These are phyloP conservation scores for Mythimna ferrago DNA, from an alignment of 2,888 invertebrate species.

Conservation along the genomic window DNA sequence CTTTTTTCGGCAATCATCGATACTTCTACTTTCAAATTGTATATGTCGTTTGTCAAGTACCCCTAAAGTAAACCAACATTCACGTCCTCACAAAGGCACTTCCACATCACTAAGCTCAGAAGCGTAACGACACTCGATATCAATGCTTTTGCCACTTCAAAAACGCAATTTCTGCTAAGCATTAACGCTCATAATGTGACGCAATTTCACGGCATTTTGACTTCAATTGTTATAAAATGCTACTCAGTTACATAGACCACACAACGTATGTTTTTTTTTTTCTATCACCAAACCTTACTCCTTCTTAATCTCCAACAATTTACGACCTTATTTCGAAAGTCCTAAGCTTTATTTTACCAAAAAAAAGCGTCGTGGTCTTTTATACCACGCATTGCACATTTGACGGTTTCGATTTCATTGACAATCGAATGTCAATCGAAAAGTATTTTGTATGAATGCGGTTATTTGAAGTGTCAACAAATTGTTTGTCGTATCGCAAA, in stretches of 20 bases:
- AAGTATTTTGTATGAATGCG: constrained; percentile 45
- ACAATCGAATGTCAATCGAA: constrained; percentile 61
- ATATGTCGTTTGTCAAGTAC: constrained; percentile 25
- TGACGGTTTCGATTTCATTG: constrained; percentile 66
- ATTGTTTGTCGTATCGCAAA: constrained; percentile 57
- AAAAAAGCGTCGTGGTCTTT: constrained; percentile 20
- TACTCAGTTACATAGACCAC: constrained; percentile 85
- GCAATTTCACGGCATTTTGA: constrained; percentile 87
- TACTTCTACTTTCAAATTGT: constrained; percentile 27
- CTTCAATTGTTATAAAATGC: constrained; percentile 75
- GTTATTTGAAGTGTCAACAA: constrained; percentile 52
- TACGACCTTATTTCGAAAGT: constrained; percentile 2
- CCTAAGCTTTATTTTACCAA: constrained; percentile 6
- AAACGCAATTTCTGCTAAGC: constrained; percentile 67
- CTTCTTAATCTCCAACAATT: background rate
- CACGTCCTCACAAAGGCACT: constrained; percentile 56
- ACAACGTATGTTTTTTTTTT: constrained; percentile 69
- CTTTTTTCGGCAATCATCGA: background rate
- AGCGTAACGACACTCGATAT: constrained; percentile 73
- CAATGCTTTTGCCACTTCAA: constrained; percentile 79
- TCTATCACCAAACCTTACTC: constrained; percentile 1
- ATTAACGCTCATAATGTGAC: constrained; percentile 78
- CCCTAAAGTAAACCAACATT: constrained; percentile 35
- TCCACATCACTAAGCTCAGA: constrained; percentile 74
- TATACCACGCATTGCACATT: constrained; percentile 59